Evolutionary conservation across 2,888 invertebrate species (phyloP), one percentile per base, ranked within the genome.

Genomic region (Apantesis nais): DNA sequence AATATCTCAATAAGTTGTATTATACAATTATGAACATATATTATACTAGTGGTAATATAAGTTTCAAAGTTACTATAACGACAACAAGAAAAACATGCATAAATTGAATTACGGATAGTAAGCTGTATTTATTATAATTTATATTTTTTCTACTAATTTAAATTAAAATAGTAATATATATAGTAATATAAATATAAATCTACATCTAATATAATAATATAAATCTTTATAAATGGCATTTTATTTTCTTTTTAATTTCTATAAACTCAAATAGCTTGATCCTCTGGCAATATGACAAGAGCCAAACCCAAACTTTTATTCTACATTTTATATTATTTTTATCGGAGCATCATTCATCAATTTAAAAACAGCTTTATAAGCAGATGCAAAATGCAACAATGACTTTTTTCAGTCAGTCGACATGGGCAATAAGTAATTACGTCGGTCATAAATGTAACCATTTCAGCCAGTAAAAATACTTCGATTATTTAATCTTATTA

Each of bases 361-460:
- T n/a, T 75, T 72, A 69, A 69, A 72, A 61, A 79, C 73, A 61
- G 29, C 65, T 66, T 70, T 66, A 62, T 62, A 70, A 62, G 70
- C 71, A 74, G 72, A 79, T 73, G 76, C 78, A 76, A 75, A 78
- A 84, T 78, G 76, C 71, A 78, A 68, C 80, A 79, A 84, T 82
- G 82, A 81, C 76, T 80, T 78, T 81, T 34, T 83, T 83, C 76
- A 72, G 77, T 70, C 71, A 72, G 71, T 75, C 70, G 76, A 78
- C 71, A 81, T 81, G 73, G 81, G 75, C 81, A 74, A 80, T 81
- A 84, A 80, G 78, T 84, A 84, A 84, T 83, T 83, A 81, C 76
- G 74, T 74, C 78, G 79, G 81, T 80, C 84, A 78, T 78, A 83
- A 78, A 77, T 77, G 78, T 69, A 75, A 74, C 67, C 71, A 61